Base-by-base conservation (phyloP, 1,140 invertebrate species). In the Halyomorpha halys region DNA sequence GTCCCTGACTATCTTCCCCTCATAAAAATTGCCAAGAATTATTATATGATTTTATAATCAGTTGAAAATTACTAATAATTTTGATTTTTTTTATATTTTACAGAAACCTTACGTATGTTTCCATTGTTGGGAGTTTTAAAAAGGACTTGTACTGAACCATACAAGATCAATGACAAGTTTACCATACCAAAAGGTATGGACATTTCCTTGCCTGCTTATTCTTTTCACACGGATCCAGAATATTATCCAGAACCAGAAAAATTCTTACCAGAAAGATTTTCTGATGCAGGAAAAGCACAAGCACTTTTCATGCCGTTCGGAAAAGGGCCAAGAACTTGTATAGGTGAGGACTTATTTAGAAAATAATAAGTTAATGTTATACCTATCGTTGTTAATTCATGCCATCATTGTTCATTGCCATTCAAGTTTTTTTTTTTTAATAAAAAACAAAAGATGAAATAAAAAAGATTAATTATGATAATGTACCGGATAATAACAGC, bases 41-140 rank as follows among this genome's bases (percentile, higher is more conserved):
- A n/a, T n/a, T n/a, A n/a, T n/a, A n/a, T n/a, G n/a, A n/a, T n/a
- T n/a, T n/a, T n/a, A n/a, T n/a, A n/a, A n/a, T n/a, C n/a, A n/a
- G n/a, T n/a, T n/a, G n/a, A n/a, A n/a, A n/a, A n/a, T n/a, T n/a
- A n/a, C n/a, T n/a, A n/a, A n/a, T n/a, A n/a, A n/a, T 47, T 47
- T 5, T 47, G 3, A 16, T 16, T 47, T 16, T 15, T 16, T 47
- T 16, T 47, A n/a, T n/a, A n/a, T n/a, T 16, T 16, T 39, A 0
- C 44, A 61, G 60, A 61, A 21, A 47, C 60, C 3, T 15, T 47
- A 16, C 18, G 60, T 6, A 21, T 61, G 30, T 34, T 23, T 21
- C 60, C 60, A 13, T 21, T 61, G 16, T 6, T 61, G n/a, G 60
- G 39, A 44, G 8, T 61, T 23, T 21, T 61, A n/a, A 61, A 61